Evolutionary conservation across 2,888 invertebrate species (phyloP).

Genomic region (Rhagonycha fulva): DNA sequence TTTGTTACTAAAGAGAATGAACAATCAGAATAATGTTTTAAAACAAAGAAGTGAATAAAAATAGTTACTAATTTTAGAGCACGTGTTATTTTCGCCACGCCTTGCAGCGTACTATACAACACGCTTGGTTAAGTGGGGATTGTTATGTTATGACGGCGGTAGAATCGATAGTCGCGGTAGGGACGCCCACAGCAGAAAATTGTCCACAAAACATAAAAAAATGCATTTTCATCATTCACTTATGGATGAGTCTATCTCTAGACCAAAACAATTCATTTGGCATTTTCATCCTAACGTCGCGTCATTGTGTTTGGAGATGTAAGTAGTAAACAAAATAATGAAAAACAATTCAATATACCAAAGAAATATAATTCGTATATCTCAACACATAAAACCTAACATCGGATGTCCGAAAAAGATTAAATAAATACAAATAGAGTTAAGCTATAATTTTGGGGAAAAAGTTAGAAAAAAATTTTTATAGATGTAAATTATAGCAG

Average conservation of each 20-base stretch:
- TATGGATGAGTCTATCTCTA: background rate
- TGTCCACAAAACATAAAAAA: background rate
- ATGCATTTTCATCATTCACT: background rate
- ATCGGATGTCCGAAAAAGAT: too few relatives aligned
- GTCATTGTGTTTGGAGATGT: background rate
- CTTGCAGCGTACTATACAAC: conserved; percentile 47
- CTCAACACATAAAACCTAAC: too few relatives aligned
- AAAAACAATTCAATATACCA: background rate
- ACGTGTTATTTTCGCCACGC: conserved; percentile 46
- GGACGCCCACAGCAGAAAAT: conserved; percentile 27
- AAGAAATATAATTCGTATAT: background rate
- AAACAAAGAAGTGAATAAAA: background rate
- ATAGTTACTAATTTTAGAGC: conserved; percentile 20
- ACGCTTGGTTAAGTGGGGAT: conserved; percentile 42
- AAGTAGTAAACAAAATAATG: background rate
- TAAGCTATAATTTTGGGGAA: background rate
- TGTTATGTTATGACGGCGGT: conserved; percentile 47
- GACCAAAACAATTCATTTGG: background rate
- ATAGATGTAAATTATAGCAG: too few relatives aligned
- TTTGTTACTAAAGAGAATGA: background rate
- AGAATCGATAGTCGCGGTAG: conserved; percentile 47
- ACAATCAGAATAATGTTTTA: background rate
- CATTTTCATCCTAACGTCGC: background rate
- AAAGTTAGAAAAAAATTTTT: background rate
- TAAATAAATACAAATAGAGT: background rate